Evolutionary conservation across 1,140 invertebrate genomes (phyloP).

Genomic region (Tenebrio molitor): DNA sequence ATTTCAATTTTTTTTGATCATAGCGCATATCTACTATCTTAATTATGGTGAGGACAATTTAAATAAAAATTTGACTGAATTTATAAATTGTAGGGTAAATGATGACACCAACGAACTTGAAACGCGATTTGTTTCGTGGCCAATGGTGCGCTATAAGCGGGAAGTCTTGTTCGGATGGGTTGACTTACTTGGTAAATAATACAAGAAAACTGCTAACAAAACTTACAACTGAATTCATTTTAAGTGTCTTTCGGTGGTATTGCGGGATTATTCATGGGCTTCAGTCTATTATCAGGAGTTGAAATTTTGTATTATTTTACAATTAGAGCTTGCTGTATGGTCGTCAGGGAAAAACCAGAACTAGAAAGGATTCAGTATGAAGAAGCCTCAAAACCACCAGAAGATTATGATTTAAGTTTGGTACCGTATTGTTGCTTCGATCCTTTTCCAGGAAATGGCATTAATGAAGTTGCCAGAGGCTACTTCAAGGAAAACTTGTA

Average conservation of each 20-base stretch:
- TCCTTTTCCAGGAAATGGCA: constrained; percentile 53
- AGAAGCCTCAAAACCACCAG: constrained; percentile 47
- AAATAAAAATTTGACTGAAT: no score
- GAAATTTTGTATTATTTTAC: constrained; percentile 83
- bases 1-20: constrained; percentile 26
- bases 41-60: no score
- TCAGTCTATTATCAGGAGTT: constrained; percentile 79
- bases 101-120: constrained; percentile 62
- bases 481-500: constrained; percentile 34
- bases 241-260: constrained; percentile 81
- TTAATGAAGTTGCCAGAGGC: constrained; percentile 51
- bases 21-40: no score
- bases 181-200: constrained; percentile 74
- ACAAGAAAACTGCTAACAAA: neutral
- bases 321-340: constrained; percentile 76
- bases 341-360: constrained; percentile 63
- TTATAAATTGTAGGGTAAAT: constrained; percentile 8
- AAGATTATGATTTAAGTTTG: constrained; percentile 60
- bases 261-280: constrained; percentile 82
- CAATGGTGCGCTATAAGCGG: constrained; percentile 79
- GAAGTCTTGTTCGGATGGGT: constrained; percentile 85
- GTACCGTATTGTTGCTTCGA: constrained; percentile 60
- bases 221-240: constrained; percentile 48
- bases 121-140: constrained; percentile 78
- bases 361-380: constrained; percentile 55